Evolutionary conservation across 1,140 invertebrate genomes (phyloP).

Genomic region (Wasmannia auropunctata): DNA sequence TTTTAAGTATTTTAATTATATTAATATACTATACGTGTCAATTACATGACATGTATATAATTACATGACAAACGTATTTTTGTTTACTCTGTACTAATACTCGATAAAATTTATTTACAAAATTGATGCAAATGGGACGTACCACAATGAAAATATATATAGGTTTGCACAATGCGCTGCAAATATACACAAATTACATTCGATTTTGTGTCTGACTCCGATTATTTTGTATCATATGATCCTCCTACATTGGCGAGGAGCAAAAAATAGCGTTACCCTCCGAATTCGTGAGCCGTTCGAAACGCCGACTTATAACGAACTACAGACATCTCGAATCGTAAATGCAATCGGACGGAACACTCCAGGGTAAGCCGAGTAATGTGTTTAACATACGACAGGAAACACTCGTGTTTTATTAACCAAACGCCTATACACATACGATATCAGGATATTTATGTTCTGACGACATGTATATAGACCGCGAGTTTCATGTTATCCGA

Average conservation of each 20-base stretch:
- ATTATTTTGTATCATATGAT: neutral
- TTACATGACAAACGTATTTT: neutral
- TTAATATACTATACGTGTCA: too few species aligned
- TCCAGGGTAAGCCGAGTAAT: constrained; percentile 37
- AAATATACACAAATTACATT: neutral
- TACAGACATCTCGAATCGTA: constrained; percentile 36
- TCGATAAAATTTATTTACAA: neutral
- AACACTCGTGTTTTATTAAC: constrained; percentile 1
- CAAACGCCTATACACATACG: neutral
- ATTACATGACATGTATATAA: too few species aligned
- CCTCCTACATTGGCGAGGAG: too few species aligned
- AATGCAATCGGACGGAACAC: constrained; percentile 51
- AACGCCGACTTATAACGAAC: constrained; percentile 24
- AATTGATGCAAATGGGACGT: neutral
- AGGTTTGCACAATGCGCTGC: neutral
- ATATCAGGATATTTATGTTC: neutral
- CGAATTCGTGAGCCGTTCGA: neutral
- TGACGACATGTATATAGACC: neutral
- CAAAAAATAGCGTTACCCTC: neutral
- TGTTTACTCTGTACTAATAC: neutral
- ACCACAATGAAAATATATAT: neutral
- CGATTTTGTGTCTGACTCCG: neutral
- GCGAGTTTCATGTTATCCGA: neutral
- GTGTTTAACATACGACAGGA: constrained; percentile 34
- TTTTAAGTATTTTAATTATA: too few species aligned